Base-by-base conservation (phyloP, 2,888 invertebrate species). In the Cremastinae sp. region DNA sequence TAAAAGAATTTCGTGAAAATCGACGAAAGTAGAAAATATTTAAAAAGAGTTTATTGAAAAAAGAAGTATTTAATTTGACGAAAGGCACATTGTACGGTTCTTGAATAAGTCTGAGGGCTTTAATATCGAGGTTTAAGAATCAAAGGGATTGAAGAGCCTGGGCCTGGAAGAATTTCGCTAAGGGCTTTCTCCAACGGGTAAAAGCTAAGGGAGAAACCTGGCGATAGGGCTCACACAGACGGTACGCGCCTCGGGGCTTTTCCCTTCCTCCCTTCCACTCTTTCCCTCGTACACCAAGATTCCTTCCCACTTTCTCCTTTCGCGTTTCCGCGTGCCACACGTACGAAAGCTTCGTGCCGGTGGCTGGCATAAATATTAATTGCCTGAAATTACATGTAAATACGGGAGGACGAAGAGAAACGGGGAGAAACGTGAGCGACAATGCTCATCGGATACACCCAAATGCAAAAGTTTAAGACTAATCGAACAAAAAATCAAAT, bases 361-460 rank as follows among this genome's bases (percentile, higher is more conserved):
- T 81, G 82, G 73, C 71, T 78, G 81, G 83, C 85, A 87, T 87
- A 88, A 87, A 88, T 88, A 88, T 88, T 88, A 88, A 87, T 87
- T 86, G 87, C 81, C 82, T 82, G 82, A 85, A 87, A 86, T 85
- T 83, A 86, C 85, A 88, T 87, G 88, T 87, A 87, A 88, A 88
- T 88, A 87, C 84, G 79, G 81, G 80, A 75, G 79, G 80, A 80
- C 78, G 83, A 82, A 78, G 76, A 74, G 43, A 66, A 35, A 47
- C 22, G 53, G 43, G 51, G 28, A 51, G 43, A 16, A 61, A 70
- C 43, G 51, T 12, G 39, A 59, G 18, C 9, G 47, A 39, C 49
- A 12, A 47, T 22, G 59, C 22, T 51, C 12, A 22, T 22, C 10
- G 49, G 47, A 18, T 28, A 28, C 28, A 28, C 28, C 5, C 28